Evolutionary conservation across 1,140 invertebrate species (phyloP), one percentile per base, ranked within the genome.

Genomic region (Vollenhovia emeryi): DNA sequence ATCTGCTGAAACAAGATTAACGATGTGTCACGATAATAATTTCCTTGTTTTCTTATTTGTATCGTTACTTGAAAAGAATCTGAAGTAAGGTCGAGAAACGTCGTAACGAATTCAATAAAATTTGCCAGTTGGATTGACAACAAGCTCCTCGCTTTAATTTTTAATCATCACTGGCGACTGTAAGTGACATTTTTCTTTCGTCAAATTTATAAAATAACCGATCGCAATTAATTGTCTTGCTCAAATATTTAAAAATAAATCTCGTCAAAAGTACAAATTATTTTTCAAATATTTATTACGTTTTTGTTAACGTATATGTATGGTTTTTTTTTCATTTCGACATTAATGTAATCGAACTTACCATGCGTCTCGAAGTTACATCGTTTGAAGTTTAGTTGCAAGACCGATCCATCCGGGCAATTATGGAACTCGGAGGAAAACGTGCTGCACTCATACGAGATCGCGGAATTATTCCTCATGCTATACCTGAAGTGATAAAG

Each of bases 401-500:
- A 88, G 11, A 95, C 95, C 0, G 96, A 96, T 0, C 96, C 96
- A 80, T 96, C 95, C n/a, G 96, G 96, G 90, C 97, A 97, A 83
- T 96, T 97, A 87, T 95, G 95, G 3, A 97, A 88, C 83, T 95
- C 95, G 0, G 97, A 97, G 3, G 95, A 94, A 40, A 95, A 95
- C 1, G 94, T 94, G 18, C 92, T 94, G 88, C 96, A 97, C 83
- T 96, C 96, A 3, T 94, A 95, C 36, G 94, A 93, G 33, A 93
- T 94, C 13, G 95, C 94, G 5, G 95, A 92, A 5, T 95, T 95
- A 85, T 96, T 95, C 80, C 96, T 96, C 3, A 95, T 92, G 55
- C 94, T 95, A 88, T 97, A 97, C 21, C 95, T 96, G 84, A 97
- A 96, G 66, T 95, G 95, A 92, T 96, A 97, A 74, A 95, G 95